Evolutionary conservation across 2,113 vertebrate genomes (phyloP).

Genomic region (Ceyx melanurus): DNA sequence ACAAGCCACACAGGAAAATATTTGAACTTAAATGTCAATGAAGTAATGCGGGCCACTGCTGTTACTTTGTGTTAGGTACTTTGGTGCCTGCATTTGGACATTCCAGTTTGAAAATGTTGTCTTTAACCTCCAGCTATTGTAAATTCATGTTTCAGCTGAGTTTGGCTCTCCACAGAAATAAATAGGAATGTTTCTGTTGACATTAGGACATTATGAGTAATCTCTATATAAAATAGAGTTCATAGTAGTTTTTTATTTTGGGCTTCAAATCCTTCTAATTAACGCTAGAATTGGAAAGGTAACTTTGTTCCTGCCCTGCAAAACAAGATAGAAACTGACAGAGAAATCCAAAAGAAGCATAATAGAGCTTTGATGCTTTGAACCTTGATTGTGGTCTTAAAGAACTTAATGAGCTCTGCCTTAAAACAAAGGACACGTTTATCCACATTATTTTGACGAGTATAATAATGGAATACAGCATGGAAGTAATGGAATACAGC

Average conservation of each 20-base stretch:
- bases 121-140: slow-evolving; percentile 26
- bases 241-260: not conserved
- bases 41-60: not conserved
- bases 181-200: not conserved
- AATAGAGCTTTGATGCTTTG: not conserved
- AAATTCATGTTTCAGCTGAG: not conserved
- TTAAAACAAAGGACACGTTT: not conserved
- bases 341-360: not conserved
- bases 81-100: not conserved
- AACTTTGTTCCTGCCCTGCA: not conserved
- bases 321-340: not conserved
- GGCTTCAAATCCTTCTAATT: not conserved
- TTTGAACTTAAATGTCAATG: not conserved
- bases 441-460: not conserved
- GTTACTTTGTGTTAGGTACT: not conserved
- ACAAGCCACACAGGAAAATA: not conserved
- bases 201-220: not conserved
- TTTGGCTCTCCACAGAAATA: not conserved
- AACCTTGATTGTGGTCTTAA: not conserved
- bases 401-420: not conserved
- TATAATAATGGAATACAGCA: not conserved
- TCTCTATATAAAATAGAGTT: not conserved
- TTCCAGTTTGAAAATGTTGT: slow-evolving; percentile 45
- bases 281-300: not conserved
- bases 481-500: not conserved